A percentile compares a stretch with the other conserved stretches of the same genome.
These are phyloP conservation scores for Lasioglossum baleicum DNA, from an alignment of 1,140 invertebrate genomes.

Conservation along the genomic window DNA sequence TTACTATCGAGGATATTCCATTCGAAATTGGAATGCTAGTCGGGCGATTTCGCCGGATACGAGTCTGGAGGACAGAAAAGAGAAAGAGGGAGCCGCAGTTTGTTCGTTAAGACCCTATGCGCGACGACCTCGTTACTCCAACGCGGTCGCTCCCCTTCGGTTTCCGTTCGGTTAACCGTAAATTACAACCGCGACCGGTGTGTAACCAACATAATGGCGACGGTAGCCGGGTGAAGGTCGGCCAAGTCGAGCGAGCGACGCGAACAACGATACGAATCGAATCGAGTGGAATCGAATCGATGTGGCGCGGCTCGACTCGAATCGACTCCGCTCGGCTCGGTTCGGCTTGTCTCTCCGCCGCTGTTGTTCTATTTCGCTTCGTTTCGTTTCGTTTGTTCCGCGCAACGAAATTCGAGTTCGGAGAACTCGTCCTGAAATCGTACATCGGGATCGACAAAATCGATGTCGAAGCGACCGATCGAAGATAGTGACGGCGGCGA, in stretches of 20 bases:
- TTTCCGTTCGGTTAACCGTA: constrained; percentile 73
- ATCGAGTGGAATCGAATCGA: background rate
- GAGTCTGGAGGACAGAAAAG: background rate
- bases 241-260: constrained; percentile 62
- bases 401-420: no score
- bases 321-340: no score
- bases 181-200: constrained; percentile 69
- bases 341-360: no score
- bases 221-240: constrained; percentile 69
- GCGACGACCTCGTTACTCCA: constrained; percentile 65
- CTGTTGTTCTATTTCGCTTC: background rate
- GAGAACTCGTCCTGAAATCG: background rate
- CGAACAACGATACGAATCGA: constrained; percentile 41
- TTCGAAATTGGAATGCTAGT: background rate
- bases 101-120: constrained; percentile 65
- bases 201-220: constrained; percentile 70
- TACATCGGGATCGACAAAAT: background rate
- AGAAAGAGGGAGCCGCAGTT: constrained; percentile 51
- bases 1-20: no score
- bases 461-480: background rate
- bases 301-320: background rate
- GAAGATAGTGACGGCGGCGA: constrained; percentile 11
- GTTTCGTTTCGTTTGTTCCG: background rate
- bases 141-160: constrained; percentile 65
- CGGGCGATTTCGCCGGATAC: background rate